Conservation (phyloP, 1,140 invertebrate genomes). For the Coboldia fuscipes region DNA sequence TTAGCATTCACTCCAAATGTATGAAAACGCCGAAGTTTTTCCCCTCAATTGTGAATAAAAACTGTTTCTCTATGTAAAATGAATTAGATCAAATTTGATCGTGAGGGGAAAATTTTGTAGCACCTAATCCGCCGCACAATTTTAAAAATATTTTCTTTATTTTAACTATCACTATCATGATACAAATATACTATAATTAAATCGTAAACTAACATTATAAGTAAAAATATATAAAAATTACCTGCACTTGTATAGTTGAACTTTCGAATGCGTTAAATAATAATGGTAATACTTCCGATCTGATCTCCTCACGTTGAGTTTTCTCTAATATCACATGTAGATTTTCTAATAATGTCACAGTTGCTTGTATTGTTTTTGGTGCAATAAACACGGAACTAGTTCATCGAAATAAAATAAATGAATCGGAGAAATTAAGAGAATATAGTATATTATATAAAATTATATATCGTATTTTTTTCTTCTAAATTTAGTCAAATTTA, state of each 20-base stretch:
- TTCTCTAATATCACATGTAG: slow-evolving; percentile 79
- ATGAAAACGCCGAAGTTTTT: too few species aligned
- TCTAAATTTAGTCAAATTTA: too few species aligned
- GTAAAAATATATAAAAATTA: slow-evolving; percentile 21
- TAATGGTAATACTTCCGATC: slow-evolving; percentile 66
- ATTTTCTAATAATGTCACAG: slow-evolving; percentile 78
- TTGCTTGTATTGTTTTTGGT: slow-evolving; percentile 75
- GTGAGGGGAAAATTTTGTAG: too few species aligned
- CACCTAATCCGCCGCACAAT: too few species aligned
- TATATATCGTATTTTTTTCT: too few species aligned
- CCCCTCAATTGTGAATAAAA: too few species aligned
- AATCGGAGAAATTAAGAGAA: too few species aligned
- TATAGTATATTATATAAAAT: too few species aligned
- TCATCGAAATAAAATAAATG: too few species aligned
- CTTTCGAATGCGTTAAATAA: slow-evolving; percentile 78
- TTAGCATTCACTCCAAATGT: too few species aligned
- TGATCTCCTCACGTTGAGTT: slow-evolving; percentile 56
- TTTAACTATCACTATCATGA: neutral
- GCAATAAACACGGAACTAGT: slow-evolving; percentile 54
- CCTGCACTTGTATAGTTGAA: slow-evolving; percentile 81
- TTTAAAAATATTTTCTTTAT: neutral
- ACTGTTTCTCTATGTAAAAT: too few species aligned
- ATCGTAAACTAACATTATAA: neutral
- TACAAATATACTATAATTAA: neutral
- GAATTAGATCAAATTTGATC: too few species aligned